Conservation (phyloP, 2,113 vertebrate genomes). For the Eonycteris spelaea region DNA sequence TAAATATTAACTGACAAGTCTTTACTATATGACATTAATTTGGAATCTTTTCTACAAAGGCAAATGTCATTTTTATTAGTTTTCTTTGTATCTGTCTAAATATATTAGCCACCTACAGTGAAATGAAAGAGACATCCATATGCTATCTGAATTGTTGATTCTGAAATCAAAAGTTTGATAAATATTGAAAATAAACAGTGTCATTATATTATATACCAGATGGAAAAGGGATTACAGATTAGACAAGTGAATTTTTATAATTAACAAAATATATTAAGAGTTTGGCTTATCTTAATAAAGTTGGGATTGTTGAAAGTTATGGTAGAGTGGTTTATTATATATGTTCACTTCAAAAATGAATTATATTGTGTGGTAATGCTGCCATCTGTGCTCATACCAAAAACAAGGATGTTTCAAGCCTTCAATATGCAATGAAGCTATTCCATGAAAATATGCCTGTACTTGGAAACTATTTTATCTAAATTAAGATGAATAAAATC, state of each 20-base stretch:
- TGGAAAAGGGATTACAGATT: background rate
- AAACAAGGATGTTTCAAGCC: background rate
- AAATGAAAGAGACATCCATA: background rate
- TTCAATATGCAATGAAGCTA: background rate
- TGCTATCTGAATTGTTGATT: background rate
- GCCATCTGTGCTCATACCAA: background rate
- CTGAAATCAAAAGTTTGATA: background rate
- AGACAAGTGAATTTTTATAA: background rate
- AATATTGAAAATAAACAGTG: background rate
- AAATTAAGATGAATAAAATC: slow-evolving; percentile 24
- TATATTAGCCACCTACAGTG: background rate
- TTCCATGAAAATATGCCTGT: background rate
- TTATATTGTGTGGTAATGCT: background rate
- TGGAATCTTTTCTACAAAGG: background rate
- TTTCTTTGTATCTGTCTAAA: background rate
- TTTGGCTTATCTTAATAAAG: background rate
- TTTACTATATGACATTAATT: background rate
- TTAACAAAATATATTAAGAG: background rate
- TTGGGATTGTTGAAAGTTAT: background rate
- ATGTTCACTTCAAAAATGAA: background rate
- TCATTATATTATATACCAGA: background rate
- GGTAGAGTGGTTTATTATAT: background rate
- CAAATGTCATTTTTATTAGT: background rate
- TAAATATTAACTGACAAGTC: background rate
- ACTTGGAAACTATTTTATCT: background rate